Evolutionary conservation across 2,888 invertebrate genomes (phyloP).

Genomic region (Brenthis ino): DNA sequence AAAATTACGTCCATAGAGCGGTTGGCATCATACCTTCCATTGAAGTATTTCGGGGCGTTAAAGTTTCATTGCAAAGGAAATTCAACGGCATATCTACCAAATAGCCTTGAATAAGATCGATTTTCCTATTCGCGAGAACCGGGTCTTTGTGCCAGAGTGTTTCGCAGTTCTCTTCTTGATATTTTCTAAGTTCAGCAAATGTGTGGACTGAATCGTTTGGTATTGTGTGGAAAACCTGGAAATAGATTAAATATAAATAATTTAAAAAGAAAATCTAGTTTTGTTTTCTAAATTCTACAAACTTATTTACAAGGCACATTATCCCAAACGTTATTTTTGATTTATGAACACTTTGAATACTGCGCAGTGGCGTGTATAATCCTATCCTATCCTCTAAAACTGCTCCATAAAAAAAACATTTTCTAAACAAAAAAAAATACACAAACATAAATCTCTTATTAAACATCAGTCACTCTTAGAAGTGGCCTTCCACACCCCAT

Average conservation of each 20-base stretch:
- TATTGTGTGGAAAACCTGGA: conserved; percentile 92
- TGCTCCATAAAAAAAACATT: too few relatives aligned
- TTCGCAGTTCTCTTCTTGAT: conserved; percentile 85
- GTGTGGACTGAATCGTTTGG: conserved; percentile 91
- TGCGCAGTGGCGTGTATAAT: too few relatives aligned
- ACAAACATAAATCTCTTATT: too few relatives aligned
- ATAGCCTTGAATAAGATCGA: conserved; percentile 91
- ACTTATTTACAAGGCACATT: too few relatives aligned
- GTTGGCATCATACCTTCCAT: conserved; percentile 97
- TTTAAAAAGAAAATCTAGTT: not conserved
- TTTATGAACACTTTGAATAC: too few relatives aligned
- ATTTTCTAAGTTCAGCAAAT: conserved; percentile 89
- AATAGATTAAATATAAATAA: conserved; percentile 12
- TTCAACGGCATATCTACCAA: conserved; percentile 94
- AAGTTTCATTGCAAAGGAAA: conserved; percentile 92
- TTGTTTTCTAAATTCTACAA: not conserved
- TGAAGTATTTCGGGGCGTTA: conserved; percentile 91
- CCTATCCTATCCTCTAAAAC: too few relatives aligned
- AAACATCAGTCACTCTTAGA: too few relatives aligned
- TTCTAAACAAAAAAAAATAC: too few relatives aligned
- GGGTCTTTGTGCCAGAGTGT: conserved; percentile 89
- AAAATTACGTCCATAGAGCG: conserved; percentile 90
- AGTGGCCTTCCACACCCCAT: too few relatives aligned
- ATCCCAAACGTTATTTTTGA: too few relatives aligned
- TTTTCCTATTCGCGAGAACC: conserved; percentile 86